phyloP scores from a whole-genome alignment of 2,888 invertebrate species.

The Drosophila nr. perissopoda region DNA sequence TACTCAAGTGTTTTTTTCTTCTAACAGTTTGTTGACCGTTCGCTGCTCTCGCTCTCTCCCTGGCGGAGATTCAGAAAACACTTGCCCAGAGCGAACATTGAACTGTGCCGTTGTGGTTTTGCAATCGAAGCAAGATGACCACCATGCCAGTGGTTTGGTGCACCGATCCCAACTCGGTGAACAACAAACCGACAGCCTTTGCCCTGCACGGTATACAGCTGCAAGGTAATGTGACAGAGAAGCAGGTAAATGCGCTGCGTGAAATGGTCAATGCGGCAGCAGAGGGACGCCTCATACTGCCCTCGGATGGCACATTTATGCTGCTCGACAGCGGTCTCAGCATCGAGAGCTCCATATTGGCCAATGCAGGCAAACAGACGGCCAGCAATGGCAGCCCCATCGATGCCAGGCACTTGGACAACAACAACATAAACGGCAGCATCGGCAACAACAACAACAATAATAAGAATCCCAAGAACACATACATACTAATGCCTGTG shows the following conservation, averaged over 20 bases:
- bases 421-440: conserved; percentile 4
- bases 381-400: conserved; percentile 2
- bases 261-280: conserved; percentile 85
- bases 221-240: conserved; percentile 85
- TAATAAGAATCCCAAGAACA: conserved; percentile 69
- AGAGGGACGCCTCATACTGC: conserved; percentile 85
- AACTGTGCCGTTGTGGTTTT: conserved; percentile 26
- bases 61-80: conserved; percentile 37
- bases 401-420: conserved; percentile 13
- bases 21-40: conserved; percentile 46
- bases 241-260: conserved; percentile 84
- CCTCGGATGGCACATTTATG: conserved; percentile 85
- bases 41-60: conserved; percentile 35
- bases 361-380: conserved; percentile 53
- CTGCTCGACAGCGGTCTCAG: conserved; percentile 84
- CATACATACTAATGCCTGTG: conserved; percentile 83
- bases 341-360: conserved; percentile 84
- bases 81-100: conserved; percentile 29
- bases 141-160: conserved; percentile 85
- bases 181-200: conserved; percentile 85
- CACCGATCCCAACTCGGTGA: conserved; percentile 85
- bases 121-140: conserved; percentile 78
- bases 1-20: conserved; percentile 45
- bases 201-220: conserved; percentile 85
- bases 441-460: neutral